phyloP scores from a whole-genome alignment of 2,113 vertebrate genomes.

The Embiotoca jacksoni region DNA sequence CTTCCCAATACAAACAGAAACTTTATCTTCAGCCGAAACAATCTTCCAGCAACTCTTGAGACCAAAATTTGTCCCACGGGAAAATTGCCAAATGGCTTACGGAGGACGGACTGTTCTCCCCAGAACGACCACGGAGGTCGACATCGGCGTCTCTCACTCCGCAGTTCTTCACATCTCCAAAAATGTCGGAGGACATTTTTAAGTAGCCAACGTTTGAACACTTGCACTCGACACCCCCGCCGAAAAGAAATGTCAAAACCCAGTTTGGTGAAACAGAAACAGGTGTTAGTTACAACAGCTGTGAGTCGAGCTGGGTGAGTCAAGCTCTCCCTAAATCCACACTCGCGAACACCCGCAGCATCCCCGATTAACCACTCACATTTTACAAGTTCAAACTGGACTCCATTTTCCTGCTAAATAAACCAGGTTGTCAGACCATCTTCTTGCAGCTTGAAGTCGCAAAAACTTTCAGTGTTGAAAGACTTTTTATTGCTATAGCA shows the following conservation, averaged over 20 bases:
- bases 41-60: too few relatives aligned
- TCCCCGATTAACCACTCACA: too few relatives aligned
- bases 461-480: constrained; percentile 45
- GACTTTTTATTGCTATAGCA: constrained; percentile 52
- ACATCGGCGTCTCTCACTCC: too few relatives aligned
- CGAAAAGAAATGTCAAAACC: neutral
- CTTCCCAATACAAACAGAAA: too few relatives aligned
- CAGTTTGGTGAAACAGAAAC: neutral
- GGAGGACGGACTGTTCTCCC: too few relatives aligned
- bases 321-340: neutral
- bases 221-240: too few relatives aligned
- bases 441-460: constrained; percentile 19
- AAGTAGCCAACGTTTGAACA: too few relatives aligned
- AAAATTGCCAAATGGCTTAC: neutral
- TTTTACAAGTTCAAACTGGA: neutral
- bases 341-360: neutral
- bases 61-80: neutral
- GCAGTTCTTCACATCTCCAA: too few relatives aligned
- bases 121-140: too few relatives aligned
- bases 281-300: neutral
- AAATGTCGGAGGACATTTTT: too few relatives aligned
- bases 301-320: neutral
- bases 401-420: constrained; percentile 20
- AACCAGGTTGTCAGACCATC: constrained; percentile 2
- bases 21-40: too few relatives aligned